Conservation (phyloP, 2,888 invertebrate species). For the Polymixis lichenea region DNA sequence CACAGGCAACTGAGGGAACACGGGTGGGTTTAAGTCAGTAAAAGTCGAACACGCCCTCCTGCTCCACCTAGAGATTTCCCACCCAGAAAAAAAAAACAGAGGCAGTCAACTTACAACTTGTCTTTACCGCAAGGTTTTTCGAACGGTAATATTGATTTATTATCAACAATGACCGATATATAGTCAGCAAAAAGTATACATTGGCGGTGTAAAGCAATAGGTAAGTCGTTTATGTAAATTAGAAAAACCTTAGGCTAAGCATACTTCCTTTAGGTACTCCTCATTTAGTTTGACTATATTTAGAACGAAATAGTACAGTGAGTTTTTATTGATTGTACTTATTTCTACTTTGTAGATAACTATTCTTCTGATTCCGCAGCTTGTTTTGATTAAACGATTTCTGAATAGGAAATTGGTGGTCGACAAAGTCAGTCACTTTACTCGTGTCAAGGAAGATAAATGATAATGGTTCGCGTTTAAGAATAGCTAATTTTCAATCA, state of each 20-base stretch:
- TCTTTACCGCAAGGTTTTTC: not conserved
- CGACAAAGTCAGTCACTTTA: not conserved
- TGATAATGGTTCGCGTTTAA: not conserved
- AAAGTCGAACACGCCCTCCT: too few species aligned
- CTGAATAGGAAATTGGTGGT: not conserved
- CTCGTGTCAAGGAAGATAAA: not conserved
- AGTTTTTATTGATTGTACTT: not conserved
- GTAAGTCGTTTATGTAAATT: not conserved
- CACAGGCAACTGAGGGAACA: too few species aligned
- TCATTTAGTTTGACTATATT: not conserved
- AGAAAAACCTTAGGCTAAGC: not conserved
- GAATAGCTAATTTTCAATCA: not conserved
- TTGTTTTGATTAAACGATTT: not conserved
- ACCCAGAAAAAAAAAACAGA: too few species aligned
- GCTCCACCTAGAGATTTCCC: too few species aligned
- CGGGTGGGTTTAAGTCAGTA: too few species aligned
- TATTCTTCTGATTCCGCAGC: not conserved
- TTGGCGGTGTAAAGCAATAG: not conserved
- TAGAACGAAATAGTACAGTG: not conserved
- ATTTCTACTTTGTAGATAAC: too few species aligned
- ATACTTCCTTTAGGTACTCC: slow-evolving; percentile 12
- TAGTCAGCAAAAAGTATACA: not conserved
- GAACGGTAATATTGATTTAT: not conserved
- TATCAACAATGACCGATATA: not conserved
- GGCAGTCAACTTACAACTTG: not conserved